These are phyloP conservation scores for Microctonus aethiopoides DNA, from an alignment of 2,888 invertebrate species.

Conservation along the genomic window DNA sequence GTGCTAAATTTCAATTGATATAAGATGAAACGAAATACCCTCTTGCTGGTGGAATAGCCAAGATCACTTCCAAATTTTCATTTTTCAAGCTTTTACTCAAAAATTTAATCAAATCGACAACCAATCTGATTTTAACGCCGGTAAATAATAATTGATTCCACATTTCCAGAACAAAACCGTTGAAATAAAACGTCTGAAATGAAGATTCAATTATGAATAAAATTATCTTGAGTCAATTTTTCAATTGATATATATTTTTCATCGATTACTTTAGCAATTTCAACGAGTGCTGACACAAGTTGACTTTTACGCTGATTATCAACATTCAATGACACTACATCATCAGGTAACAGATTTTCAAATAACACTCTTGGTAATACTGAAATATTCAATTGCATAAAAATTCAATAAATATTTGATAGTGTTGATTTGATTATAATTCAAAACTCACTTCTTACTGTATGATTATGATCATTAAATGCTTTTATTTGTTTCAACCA, in stretches of 20 bases:
- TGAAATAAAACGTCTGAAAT: constrained; percentile 81
- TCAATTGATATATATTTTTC: constrained; percentile 72
- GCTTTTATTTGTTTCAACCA: constrained; percentile 83
- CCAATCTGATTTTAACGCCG: constrained; percentile 70
- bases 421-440: background rate
- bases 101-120: constrained; percentile 75
- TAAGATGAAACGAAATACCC: constrained; percentile 64
- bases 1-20: constrained; percentile 33
- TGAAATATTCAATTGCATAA: constrained; percentile 56
- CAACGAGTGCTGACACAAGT: constrained; percentile 76
- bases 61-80: constrained; percentile 72
- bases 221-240: constrained; percentile 78
- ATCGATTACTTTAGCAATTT: constrained; percentile 65
- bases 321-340: constrained; percentile 78
- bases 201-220: constrained; percentile 75
- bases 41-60: constrained; percentile 84
- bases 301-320: constrained; percentile 76
- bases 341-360: constrained; percentile 84
- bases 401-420: background rate
- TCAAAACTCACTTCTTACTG: constrained; percentile 71
- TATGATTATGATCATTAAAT: constrained; percentile 69
- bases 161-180: constrained; percentile 91
- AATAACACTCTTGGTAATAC: constrained; percentile 91
- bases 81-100: constrained; percentile 70
- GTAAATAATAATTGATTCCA: constrained; percentile 84